Base-by-base conservation (phyloP, 2,113 vertebrate genomes). In the Anguilla japonica region DNA sequence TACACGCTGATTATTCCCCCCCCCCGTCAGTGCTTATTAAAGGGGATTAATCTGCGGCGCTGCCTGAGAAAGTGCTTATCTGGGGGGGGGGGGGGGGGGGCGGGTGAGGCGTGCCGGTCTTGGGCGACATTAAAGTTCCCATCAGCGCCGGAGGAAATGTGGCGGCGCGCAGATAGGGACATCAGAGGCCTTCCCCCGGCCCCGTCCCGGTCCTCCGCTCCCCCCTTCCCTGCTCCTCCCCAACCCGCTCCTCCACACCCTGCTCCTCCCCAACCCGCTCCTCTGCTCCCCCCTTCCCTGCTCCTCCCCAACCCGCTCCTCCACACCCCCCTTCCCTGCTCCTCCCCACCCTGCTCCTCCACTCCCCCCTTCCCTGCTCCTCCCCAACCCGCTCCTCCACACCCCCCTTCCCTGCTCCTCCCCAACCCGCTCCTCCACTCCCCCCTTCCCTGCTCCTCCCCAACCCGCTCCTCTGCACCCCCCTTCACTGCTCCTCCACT, bases 11-110 rank as follows among this genome's bases (percentile, higher is more conserved):
- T 97, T 96, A 96, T 95, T 93, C 94, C 88, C 90, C 91, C 89
- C 93, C 85, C 89, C 88, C 46, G 93, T 95, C 96, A 96, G 96
- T 95, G 91, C 95, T 96, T 98, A 97, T 97, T 97, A 97, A 96
- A 96, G 89, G 91, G 95, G 96, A 97, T 97, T 97, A 97, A 97
- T 97, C 95, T 95, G 91, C 92, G 96, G 96, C 96, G 94, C 89
- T 95, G 95, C 96, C 95, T 95, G 95, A 95, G 94, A 92, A 96
- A 94, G 91, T 94, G 93, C 95, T 97, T 96, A 96, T 98, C 95
- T 92, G 93, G 90, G 92, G 22, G 89, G 90, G 90, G 90, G 87
- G 5, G 18, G 89, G 90, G 94, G 93, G 89, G 91, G 95, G 92
- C 93, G 85, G 89, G 89, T 53, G 81, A 87, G 83, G 89, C 78